A percentile compares a stretch with the other conserved stretches of the same genome.
These are phyloP conservation scores for Nixonia krombeini DNA, from an alignment of 1,140 invertebrate species.

Conservation along the genomic window DNA sequence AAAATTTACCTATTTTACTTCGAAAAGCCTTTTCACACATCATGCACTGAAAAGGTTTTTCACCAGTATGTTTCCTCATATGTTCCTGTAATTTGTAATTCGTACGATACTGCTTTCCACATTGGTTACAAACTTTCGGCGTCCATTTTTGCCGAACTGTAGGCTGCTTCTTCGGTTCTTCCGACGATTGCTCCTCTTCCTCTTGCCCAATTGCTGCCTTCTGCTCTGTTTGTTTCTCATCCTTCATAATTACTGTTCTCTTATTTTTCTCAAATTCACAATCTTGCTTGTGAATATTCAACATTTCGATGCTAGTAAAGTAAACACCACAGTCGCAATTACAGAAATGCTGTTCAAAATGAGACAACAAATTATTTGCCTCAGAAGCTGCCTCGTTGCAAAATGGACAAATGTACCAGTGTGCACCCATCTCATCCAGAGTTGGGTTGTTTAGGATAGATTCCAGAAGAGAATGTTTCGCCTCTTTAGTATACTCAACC, in stretches of 20 bases:
- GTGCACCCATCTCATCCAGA: constrained; percentile 59
- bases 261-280: constrained; percentile 54
- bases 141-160: constrained; percentile 64
- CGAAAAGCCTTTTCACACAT: constrained; percentile 83
- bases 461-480: constrained; percentile 60
- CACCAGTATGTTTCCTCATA: constrained; percentile 84
- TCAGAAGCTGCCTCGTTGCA: constrained; percentile 72
- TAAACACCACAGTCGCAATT: constrained; percentile 66
- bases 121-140: constrained; percentile 73
- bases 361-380: constrained; percentile 64
- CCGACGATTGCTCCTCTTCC: constrained; percentile 35
- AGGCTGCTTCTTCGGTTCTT: constrained; percentile 43
- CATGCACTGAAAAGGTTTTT: constrained; percentile 84
- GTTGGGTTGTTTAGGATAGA: constrained; percentile 61
- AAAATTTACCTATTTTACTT: constrained; percentile 73
- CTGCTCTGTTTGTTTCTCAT: constrained; percentile 31
- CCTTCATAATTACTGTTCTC: constrained; percentile 15
- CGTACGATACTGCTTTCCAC: constrained; percentile 75
- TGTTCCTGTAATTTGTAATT: constrained; percentile 84
- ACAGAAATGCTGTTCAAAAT: constrained; percentile 73
- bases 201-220: constrained; percentile 28
- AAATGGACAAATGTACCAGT: constrained; percentile 72
- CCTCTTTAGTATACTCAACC: constrained; percentile 60
- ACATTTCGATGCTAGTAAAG: constrained; percentile 68
- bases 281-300: constrained; percentile 66